Base-by-base conservation (phyloP, 2,113 vertebrate species). In the Cryptotis parvus region DNA sequence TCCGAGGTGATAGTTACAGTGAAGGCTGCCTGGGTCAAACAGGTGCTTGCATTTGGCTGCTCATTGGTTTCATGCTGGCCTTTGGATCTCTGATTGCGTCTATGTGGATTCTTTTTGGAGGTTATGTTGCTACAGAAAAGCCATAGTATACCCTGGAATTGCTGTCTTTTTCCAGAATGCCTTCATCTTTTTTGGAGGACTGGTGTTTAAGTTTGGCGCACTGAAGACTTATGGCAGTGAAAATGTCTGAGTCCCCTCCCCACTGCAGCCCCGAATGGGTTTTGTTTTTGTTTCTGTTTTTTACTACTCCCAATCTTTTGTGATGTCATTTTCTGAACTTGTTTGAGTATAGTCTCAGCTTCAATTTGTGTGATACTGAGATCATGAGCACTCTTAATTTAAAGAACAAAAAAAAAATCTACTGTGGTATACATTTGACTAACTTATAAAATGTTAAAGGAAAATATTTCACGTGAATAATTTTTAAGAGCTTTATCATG, bases 111-210 rank as follows among this genome's bases (percentile, higher is more conserved):
- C 98, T 99, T 39, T 99, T 99, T 55, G 99, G 99, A 83, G 99
- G 98, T 72, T 99, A 99, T 1, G 99, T 99, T 24, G 98, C 99
- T 92, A 98, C 98, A 95, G 97, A 73, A n/a, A 98, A 95, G 0
- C 93, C 18, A 11, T 96, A 0, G 98, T 99, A 12, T 99, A 99
- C 94, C 99, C 99, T 92, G 99, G n/a, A 72, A 99, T 99, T 92
- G 99, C 99, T 86, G 98, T 99, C 66, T 99, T 99, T 97, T 99
- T 99, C 98, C 99, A 99, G 97, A 99, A 99, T 85, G 99, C 99
- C 0, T 99, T 99, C 97, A 99, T 99, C 98, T 99, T 99, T 97
- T 99, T 99, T 93, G 99, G 99, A 92, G 99, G 99, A 35, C 97
- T 99, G 97, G 99, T 99, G 92, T 99, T 99, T 98, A 99, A 99